A percentile compares a stretch with the other conserved stretches of the same genome.
Evolutionary conservation across 2,113 vertebrate genomes (phyloP).

Genomic region (Siphamia tubifer): DNA sequence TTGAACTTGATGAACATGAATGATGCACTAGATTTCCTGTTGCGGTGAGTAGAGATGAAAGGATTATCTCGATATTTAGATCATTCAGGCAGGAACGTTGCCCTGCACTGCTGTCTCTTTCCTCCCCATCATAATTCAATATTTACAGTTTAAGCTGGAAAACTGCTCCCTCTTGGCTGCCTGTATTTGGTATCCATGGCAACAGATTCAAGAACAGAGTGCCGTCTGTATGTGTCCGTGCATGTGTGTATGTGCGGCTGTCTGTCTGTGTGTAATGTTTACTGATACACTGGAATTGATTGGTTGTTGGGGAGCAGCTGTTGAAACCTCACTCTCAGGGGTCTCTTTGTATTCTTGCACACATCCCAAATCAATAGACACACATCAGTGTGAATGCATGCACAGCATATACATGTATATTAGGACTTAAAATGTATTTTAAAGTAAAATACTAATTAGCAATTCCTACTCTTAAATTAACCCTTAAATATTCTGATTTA

Average conservation of each 20-base stretch:
- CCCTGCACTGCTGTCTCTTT: slow-evolving; percentile 59
- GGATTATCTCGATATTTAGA: slow-evolving; percentile 68
- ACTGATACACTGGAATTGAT: slow-evolving; percentile 77
- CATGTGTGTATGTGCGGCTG: slow-evolving; percentile 12
- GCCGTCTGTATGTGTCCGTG: slow-evolving; percentile 45
- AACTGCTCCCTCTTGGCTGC: slow-evolving; percentile 77
- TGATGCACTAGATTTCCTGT: slow-evolving; percentile 69
- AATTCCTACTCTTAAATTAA: neutral
- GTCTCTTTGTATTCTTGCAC: slow-evolving; percentile 76
- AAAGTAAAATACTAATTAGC: neutral
- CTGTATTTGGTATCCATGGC: slow-evolving; percentile 77
- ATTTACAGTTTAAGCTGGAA: slow-evolving; percentile 79
- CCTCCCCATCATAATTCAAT: slow-evolving; percentile 75
- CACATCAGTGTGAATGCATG: slow-evolving; percentile 25
- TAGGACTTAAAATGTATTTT: neutral
- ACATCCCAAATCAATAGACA: slow-evolving; percentile 71
- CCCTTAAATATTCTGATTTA: neutral
- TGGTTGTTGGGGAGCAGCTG: slow-evolving; percentile 79
- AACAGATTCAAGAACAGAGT: slow-evolving; percentile 71
- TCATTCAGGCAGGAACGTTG: slow-evolving; percentile 56
- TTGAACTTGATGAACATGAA: slow-evolving; percentile 64
- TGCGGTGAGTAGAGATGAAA: slow-evolving; percentile 66
- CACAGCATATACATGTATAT: slow-evolving; percentile 16
- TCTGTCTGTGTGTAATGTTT: slow-evolving; percentile 65
- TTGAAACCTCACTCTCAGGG: slow-evolving; percentile 76